These are phyloP conservation scores for Thumatha senex DNA, from an alignment of 2,888 invertebrate species.

Conservation along the genomic window DNA sequence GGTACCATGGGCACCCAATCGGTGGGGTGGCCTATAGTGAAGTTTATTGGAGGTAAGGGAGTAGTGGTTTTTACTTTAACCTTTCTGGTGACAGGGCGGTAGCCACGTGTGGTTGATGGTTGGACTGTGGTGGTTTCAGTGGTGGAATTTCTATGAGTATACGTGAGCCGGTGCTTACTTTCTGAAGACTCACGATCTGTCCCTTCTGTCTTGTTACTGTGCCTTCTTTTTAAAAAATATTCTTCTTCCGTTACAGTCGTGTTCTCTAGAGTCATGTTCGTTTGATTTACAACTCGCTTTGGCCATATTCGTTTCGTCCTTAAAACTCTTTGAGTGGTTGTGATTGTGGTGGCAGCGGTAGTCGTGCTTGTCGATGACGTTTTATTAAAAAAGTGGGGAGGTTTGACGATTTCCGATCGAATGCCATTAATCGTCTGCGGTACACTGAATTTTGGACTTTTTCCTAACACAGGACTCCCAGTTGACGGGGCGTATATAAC, in stretches of 20 bases:
- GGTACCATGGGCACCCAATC: slow-evolving; percentile 78
- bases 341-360: slow-evolving; percentile 51
- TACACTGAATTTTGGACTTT: slow-evolving; percentile 63
- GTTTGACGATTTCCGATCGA: slow-evolving; percentile 61
- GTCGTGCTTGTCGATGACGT: slow-evolving; percentile 50
- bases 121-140: slow-evolving; percentile 40
- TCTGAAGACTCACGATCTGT: slow-evolving; percentile 53
- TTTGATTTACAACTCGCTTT: slow-evolving; percentile 41
- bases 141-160: slow-evolving; percentile 46
- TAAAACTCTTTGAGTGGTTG: slow-evolving; percentile 62
- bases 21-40: slow-evolving; percentile 54
- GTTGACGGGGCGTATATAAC: slow-evolving; percentile 56
- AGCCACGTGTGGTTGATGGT: slow-evolving; percentile 53
- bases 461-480: slow-evolving; percentile 50
- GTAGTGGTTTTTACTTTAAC: slow-evolving; percentile 56
- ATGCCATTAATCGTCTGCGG: slow-evolving; percentile 74
- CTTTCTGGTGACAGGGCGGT: slow-evolving; percentile 66
- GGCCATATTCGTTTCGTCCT: slow-evolving; percentile 80
- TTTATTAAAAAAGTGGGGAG: slow-evolving; percentile 50
- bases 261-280: slow-evolving; percentile 26
- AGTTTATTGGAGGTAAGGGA: slow-evolving; percentile 48
- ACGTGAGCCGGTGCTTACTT: slow-evolving; percentile 50
- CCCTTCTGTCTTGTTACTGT: slow-evolving; percentile 45
- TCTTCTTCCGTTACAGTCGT: slow-evolving; percentile 44
- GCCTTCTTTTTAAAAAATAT: slow-evolving; percentile 23